Percentiles rank a stretch among this genome's conserved stretches.
Conservation (phyloP, 2,888 invertebrate genomes). For the Tenthredo mesomela region DNA sequence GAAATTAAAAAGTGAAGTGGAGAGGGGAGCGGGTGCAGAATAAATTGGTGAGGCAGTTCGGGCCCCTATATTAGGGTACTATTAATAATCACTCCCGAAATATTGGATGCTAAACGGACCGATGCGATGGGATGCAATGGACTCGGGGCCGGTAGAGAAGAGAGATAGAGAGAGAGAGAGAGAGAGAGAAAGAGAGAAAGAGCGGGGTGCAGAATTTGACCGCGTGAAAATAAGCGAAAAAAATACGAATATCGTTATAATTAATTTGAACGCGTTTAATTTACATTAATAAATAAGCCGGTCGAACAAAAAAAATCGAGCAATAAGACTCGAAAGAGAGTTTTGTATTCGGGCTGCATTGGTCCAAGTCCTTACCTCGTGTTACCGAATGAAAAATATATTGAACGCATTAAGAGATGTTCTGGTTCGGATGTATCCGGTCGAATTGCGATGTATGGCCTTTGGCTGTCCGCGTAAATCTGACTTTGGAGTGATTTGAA, state of each 20-base stretch:
- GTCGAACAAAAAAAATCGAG: conserved; percentile 21
- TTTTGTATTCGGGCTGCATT: background rate
- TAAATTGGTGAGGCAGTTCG: conserved; percentile 37
- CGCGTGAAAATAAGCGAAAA: conserved; percentile 10
- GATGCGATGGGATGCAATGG: conserved; percentile 16
- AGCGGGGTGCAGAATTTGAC: conserved; percentile 23
- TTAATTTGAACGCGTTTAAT: conserved; percentile 55
- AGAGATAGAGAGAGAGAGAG: background rate
- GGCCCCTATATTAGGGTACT: conserved; percentile 40
- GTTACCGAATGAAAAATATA: conserved; percentile 51
- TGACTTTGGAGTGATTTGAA: conserved; percentile 17
- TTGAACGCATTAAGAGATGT: conserved; percentile 11
- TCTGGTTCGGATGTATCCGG: background rate
- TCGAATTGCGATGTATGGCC: background rate
- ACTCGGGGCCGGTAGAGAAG: background rate
- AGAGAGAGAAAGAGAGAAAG: background rate
- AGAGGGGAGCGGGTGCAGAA: conserved; percentile 4
- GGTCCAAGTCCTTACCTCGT: background rate
- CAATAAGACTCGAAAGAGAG: conserved; percentile 16
- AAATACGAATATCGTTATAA: conserved; percentile 46
- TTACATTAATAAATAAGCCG: conserved; percentile 55
- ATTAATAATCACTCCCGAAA: conserved; percentile 47
- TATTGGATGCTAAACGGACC: conserved; percentile 43
- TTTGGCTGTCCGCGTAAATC: background rate
- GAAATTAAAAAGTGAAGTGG: conserved; percentile 30